These are phyloP conservation scores for rat (Rattus norvegicus) DNA, from an alignment of 2,113 vertebrate genomes.

Conservation along the genomic window DNA sequence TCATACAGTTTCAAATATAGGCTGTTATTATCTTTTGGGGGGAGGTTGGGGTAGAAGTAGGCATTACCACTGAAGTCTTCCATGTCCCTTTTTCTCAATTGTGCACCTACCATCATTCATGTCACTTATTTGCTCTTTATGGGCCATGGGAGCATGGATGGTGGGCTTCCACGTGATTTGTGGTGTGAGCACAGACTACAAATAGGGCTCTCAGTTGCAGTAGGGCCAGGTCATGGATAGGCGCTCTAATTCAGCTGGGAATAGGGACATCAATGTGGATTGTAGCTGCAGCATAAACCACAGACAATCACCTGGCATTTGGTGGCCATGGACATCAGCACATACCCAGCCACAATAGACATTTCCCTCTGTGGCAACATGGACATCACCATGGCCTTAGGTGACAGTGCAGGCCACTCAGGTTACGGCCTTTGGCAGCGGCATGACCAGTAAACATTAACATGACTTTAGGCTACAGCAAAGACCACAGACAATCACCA, in stretches of 20 bases:
- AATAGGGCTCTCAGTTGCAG: not conserved
- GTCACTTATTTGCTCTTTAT: not conserved
- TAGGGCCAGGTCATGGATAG: not conserved
- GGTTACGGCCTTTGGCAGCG: not conserved
- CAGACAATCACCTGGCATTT: not conserved
- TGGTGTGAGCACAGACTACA: not conserved
- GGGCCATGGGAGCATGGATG: not conserved
- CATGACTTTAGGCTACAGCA: not conserved
- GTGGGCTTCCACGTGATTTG: not conserved
- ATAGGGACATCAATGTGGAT: not conserved
- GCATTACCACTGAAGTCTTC: not conserved
- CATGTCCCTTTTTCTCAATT: not conserved
- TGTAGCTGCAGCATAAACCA: not conserved
- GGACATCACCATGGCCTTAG: not conserved
- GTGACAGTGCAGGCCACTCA: not conserved
- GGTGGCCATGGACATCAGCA: not conserved
- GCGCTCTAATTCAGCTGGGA: not conserved
- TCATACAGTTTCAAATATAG: not conserved
- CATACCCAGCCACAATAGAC: accelerated
- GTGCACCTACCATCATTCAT: not conserved
- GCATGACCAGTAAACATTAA: not conserved
- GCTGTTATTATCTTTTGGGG: not conserved
- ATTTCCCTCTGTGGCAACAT: not conserved
- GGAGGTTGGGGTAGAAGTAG: not conserved
- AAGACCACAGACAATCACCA: not conserved